phyloP scores from a whole-genome alignment of 2,797 vertebrate species.

The Danio jaintianensis region DNA sequence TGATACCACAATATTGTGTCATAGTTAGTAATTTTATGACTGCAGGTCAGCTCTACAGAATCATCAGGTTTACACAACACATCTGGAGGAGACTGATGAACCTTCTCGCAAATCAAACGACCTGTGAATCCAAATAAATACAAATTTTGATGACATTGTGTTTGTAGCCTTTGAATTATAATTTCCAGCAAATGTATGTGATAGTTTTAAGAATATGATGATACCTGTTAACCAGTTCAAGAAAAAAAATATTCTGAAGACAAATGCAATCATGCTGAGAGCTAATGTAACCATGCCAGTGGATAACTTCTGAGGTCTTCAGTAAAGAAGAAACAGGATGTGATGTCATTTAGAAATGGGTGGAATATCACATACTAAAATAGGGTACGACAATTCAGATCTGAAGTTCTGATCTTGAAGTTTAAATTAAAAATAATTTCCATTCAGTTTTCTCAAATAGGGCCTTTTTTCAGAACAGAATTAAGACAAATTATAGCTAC shows the following conservation, averaged over 20 bases:
- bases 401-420: too few species aligned
- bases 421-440: too few species aligned
- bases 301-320: neutral
- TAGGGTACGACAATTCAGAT: too few species aligned
- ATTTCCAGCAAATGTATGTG: too few species aligned
- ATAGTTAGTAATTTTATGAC: slow-evolving; percentile 50
- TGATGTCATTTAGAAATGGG: slow-evolving; percentile 2
- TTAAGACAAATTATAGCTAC: too few species aligned
- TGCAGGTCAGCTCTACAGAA: slow-evolving; percentile 57
- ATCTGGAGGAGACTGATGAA: slow-evolving; percentile 62
- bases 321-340: neutral
- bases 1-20: slow-evolving; percentile 47
- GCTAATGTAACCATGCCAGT: neutral
- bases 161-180: too few species aligned
- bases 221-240: slow-evolving; percentile 60
- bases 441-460: too few species aligned
- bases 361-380: neutral
- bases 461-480: too few species aligned
- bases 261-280: slow-evolving; percentile 48
- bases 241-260: slow-evolving; percentile 42
- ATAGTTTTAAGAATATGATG: neutral
- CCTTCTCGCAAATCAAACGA: slow-evolving; percentile 46
- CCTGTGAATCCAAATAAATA: slow-evolving; percentile 48
- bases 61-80: slow-evolving; percentile 42
- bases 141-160: neutral